These are phyloP conservation scores for Strigamia crassipes DNA, from an alignment of 2,888 invertebrate genomes.

Conservation along the genomic window DNA sequence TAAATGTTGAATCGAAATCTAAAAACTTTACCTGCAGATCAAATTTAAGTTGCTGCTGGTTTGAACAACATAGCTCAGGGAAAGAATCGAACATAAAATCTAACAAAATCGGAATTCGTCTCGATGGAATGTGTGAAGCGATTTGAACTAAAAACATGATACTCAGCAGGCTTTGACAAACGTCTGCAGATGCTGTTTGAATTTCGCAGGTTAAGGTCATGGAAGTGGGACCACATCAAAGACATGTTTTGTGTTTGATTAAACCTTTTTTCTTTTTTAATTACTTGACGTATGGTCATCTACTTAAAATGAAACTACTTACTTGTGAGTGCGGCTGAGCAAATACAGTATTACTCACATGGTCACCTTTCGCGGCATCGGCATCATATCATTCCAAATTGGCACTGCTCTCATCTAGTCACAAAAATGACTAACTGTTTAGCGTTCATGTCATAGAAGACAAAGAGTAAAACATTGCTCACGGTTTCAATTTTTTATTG, in stretches of 20 bases:
- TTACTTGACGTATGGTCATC: background rate
- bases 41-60: background rate
- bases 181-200: background rate
- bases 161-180: background rate
- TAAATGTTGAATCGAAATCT: background rate
- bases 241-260: slow-evolving; percentile 10
- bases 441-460: slow-evolving; percentile 25
- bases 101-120: slow-evolving; percentile 14
- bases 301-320: slow-evolving; percentile 36
- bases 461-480: slow-evolving; percentile 12
- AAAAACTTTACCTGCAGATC: background rate
- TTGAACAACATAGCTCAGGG: slow-evolving; percentile 25
- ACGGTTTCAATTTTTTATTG: slow-evolving; percentile 24
- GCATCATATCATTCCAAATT: slow-evolving; percentile 37
- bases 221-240: slow-evolving; percentile 32
- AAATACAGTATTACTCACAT: slow-evolving; percentile 54
- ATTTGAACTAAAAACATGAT: slow-evolving; percentile 28
- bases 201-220: background rate
- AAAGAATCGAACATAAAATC: background rate
- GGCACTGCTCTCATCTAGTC: slow-evolving; percentile 21
- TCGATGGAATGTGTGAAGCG: background rate
- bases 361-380: background rate
- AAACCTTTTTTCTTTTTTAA: background rate
- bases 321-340: slow-evolving; percentile 7
- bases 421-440: background rate